phyloP scores from a whole-genome alignment of 2,113 vertebrate species.

The Ceuthmochares aereus region DNA sequence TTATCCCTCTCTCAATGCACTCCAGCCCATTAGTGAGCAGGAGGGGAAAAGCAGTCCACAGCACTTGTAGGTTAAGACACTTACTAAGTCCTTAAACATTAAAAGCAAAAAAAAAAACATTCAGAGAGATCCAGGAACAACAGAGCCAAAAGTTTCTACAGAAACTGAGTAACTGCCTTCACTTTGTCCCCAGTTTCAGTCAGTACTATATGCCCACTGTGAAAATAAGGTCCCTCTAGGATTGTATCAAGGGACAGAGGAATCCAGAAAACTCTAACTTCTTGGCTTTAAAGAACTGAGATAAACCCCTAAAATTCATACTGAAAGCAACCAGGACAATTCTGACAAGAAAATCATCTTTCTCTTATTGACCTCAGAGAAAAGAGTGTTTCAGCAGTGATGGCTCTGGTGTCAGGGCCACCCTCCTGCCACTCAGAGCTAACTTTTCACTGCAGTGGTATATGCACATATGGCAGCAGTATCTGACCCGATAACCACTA shows the following conservation, averaged over 20 bases:
- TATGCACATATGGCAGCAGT: rapidly evolving
- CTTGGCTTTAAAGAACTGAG: neutral
- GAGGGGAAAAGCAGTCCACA: neutral
- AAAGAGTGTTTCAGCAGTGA: neutral
- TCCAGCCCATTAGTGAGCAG: neutral
- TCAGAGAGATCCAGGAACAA: neutral
- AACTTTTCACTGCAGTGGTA: neutral
- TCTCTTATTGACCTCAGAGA: neutral
- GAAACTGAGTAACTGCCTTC: neutral
- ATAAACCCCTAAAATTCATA: neutral
- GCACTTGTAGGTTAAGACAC: neutral
- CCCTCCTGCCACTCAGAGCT: neutral
- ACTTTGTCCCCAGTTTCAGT: neutral
- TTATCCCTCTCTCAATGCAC: neutral
- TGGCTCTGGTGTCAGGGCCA: neutral
- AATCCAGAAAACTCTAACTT: neutral
- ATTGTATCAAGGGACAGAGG: neutral
- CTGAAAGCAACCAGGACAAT: neutral
- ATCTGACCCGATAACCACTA: neutral
- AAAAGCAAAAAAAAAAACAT: neutral
- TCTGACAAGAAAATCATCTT: neutral
- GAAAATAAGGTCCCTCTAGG: neutral
- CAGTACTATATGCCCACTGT: neutral
- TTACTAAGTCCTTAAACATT: neutral
- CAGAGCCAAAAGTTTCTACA: neutral